Base-by-base conservation (phyloP, 2,797 vertebrate genomes). In the Decapterus maruadsi region DNA sequence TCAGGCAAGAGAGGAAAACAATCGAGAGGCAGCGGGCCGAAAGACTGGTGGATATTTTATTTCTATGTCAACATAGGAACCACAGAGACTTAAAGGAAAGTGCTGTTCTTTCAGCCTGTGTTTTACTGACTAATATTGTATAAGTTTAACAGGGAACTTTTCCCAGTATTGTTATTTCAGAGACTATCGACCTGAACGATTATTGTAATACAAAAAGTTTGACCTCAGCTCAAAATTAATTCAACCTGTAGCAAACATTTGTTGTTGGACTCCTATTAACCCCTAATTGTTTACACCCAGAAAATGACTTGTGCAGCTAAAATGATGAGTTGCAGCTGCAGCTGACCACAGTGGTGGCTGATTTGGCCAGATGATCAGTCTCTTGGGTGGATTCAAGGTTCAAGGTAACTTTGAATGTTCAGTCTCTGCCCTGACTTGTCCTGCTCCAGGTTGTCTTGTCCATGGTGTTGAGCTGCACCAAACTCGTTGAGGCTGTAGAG, bases 1-100 rank as follows among this genome's bases (percentile, higher is more conserved):
- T 51, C 54, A 73, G 73, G 83, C 77, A 89, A 87, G 67, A 83
- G 63, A 51, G 71, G 70, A 66, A 80, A 84, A 90, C 80, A 86
- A 88, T 81, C 29, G 73, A 71, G 63, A 75, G 38, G 19, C 62
- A 66, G 63, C 38, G 40, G 55, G 55, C 55, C 56, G 58, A 63
- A 69, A 72, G 42, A 43, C 36, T 68, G 54, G 20, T 76, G 68
- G 68, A 54, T 48, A 3, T 75, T 78, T 59, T 17, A 51, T 81
- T 57, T 73, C 50, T 3, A 19, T 68, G 61, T 80, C 64, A 77
- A 6, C 60, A 55, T 22, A 54, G 31, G 6, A 68, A 56, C 19
- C 57, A 36, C 20, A 19, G 13, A 58, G n/a, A 42, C 5, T 42
- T 57, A 55, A 22, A 8, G 6, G 40, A n/a, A 29, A 26, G 34